Evolutionary conservation across 1,140 invertebrate species (phyloP).

Genomic region (Caenorhabditis tropicalis): DNA sequence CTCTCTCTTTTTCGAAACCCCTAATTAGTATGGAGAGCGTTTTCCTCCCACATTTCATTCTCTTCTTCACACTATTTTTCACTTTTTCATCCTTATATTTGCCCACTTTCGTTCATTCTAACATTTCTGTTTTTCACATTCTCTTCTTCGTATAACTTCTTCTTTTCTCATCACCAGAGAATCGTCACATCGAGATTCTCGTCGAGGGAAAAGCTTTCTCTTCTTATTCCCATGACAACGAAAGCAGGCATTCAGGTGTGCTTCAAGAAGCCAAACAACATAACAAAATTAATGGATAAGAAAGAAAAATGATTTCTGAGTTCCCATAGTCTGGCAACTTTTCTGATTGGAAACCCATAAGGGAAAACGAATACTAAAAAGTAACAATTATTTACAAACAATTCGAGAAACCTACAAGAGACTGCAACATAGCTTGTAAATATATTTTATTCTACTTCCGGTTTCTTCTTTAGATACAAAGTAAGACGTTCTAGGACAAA

Average conservation of each 20-base stretch:
- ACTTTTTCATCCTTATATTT: background rate
- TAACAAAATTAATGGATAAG: background rate
- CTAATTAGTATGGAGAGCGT: constrained; percentile 15
- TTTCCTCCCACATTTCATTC: background rate
- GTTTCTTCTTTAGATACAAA: no score
- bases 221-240: background rate
- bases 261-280: background rate
- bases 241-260: background rate
- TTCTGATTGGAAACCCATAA: no score
- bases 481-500: no score
- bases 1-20: background rate
- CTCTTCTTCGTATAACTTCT: background rate
- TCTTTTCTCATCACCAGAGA: background rate
- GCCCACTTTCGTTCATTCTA: background rate
- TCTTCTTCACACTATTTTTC: background rate
- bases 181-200: background rate
- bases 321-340: no score
- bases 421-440: no score
- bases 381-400: no score
- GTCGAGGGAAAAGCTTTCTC: background rate
- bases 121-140: background rate
- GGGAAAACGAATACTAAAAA: no score
- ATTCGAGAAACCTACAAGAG: no score
- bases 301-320: background rate
- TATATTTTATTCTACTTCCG: no score